A percentile compares a stretch with the other conserved stretches of the same genome.
Evolutionary conservation across 2,888 invertebrate genomes (phyloP).

Genomic region (Iphiclides podalirius): DNA sequence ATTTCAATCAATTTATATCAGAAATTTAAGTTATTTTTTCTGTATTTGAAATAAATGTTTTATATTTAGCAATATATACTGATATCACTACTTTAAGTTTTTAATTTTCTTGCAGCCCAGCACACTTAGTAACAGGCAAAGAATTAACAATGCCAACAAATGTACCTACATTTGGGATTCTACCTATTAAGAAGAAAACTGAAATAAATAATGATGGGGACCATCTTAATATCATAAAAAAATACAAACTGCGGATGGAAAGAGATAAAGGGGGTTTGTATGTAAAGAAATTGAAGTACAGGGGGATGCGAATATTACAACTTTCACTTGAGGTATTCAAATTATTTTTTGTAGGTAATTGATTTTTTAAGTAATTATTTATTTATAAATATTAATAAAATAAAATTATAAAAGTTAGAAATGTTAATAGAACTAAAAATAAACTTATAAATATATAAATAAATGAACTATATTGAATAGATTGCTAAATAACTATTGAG

Average conservation of each 20-base stretch:
- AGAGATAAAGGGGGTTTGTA: slow-evolving; percentile 40
- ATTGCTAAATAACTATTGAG: no score
- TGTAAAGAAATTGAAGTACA: slow-evolving; percentile 52
- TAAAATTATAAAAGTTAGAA: no score
- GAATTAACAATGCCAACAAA: slow-evolving; percentile 45
- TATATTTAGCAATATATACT: no score
- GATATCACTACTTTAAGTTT: no score
- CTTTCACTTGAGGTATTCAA: slow-evolving; percentile 25
- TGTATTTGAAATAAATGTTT: no score
- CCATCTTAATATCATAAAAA: slow-evolving; percentile 44
- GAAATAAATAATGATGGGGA: slow-evolving; percentile 25
- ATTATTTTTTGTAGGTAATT: background rate
- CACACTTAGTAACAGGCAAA: slow-evolving; percentile 48
- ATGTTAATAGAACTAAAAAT: no score
- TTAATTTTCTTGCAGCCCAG: slow-evolving; percentile 52
- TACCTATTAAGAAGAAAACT: slow-evolving; percentile 28
- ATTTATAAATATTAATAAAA: no score
- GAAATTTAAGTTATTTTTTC: no score
- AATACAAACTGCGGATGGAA: slow-evolving; percentile 38
- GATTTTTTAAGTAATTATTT: no score
- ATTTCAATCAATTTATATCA: no score
- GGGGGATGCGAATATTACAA: slow-evolving; percentile 44
- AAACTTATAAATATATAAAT: no score
- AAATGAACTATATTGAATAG: no score
- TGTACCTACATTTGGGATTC: slow-evolving; percentile 38